phyloP scores from a whole-genome alignment of 2,888 invertebrate species.

The Pristionchus maxplancki region DNA sequence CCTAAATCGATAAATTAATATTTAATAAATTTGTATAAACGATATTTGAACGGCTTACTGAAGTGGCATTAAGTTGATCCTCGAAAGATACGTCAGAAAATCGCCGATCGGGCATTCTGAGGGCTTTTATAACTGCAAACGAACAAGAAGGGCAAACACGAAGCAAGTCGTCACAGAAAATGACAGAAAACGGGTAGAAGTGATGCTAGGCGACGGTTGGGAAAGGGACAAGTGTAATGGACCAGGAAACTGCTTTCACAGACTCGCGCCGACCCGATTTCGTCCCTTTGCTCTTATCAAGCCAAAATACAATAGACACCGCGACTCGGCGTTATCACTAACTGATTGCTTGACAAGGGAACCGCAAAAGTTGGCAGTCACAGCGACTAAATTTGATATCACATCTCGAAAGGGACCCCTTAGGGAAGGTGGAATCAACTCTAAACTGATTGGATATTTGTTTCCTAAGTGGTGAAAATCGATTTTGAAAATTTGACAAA shows the following conservation, averaged over 20 bases:
- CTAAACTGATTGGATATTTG: too few species aligned
- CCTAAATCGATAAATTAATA: too few species aligned
- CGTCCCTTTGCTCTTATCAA: slow-evolving; percentile 12
- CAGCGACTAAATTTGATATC: too few species aligned
- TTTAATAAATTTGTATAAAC: not conserved
- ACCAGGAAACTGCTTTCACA: not conserved
- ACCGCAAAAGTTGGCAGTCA: too few species aligned
- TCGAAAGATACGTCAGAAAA: not conserved
- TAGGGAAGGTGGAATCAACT: too few species aligned
- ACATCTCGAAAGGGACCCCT: too few species aligned
- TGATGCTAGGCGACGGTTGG: not conserved
- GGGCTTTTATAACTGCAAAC: not conserved
- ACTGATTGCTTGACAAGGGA: not conserved
- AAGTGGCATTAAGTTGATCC: not conserved
- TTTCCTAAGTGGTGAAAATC: too few species aligned
- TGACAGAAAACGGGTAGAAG: not conserved
- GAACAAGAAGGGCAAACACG: not conserved
- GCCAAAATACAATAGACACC: slow-evolving; percentile 34
- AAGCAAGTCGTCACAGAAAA: not conserved
- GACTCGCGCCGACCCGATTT: not conserved
- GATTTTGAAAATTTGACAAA: too few species aligned
- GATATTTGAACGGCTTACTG: not conserved
- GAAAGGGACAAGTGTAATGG: not conserved
- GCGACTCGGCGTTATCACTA: not conserved
- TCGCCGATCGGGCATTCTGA: slow-evolving; percentile 8